These are phyloP conservation scores for Alloplasta piceator DNA, from an alignment of 2,888 invertebrate genomes.

Conservation along the genomic window DNA sequence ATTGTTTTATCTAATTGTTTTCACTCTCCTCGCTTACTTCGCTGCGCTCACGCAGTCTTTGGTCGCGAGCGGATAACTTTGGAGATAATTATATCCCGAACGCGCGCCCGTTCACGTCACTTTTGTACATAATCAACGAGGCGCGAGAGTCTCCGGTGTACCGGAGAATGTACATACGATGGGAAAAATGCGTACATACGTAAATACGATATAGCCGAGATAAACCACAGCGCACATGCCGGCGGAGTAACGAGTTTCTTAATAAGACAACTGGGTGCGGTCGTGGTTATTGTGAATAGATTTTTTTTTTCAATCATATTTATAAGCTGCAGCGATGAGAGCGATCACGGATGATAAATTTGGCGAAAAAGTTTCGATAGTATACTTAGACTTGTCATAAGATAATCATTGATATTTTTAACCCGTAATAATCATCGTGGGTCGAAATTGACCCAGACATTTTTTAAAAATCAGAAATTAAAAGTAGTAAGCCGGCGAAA, in stretches of 20 bases:
- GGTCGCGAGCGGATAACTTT: slow-evolving; percentile 44
- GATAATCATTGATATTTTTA: no score
- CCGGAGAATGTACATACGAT: neutral
- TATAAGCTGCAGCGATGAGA: no score
- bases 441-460: no score
- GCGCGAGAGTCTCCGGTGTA: neutral
- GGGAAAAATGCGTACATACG: slow-evolving; percentile 12
- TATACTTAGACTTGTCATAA: no score
- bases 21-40: slow-evolving; percentile 44
- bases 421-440: no score
- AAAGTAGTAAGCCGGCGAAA: no score
- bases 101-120: slow-evolving; percentile 34
- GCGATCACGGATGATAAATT: no score
- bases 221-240: neutral
- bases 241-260: slow-evolving; percentile 33
- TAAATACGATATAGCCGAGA: slow-evolving; percentile 53
- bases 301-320: neutral
- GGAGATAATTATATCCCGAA: slow-evolving; percentile 57
- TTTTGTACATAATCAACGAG: slow-evolving; percentile 51
- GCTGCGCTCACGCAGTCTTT: slow-evolving; percentile 12
- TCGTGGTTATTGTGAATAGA: slow-evolving; percentile 11
- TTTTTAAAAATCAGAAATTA: no score
- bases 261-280: slow-evolving; percentile 49
- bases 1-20: slow-evolving; percentile 71
- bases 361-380: no score